A percentile compares a stretch with the other conserved stretches of the same genome.
Evolutionary conservation across 1,140 invertebrate species (phyloP).

Genomic region (Lepidurus arcticus): DNA sequence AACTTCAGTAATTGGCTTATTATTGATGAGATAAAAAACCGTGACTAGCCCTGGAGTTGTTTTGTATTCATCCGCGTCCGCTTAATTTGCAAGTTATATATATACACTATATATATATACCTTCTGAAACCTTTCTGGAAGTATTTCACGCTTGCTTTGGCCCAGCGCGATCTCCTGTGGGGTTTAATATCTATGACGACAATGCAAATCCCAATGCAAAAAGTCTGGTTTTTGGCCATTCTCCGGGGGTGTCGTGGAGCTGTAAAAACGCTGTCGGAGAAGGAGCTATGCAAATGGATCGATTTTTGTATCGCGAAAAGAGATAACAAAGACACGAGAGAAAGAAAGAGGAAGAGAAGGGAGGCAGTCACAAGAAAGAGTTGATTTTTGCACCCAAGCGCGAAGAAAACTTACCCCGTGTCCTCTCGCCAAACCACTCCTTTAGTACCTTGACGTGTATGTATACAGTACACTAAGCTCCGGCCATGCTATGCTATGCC

Average conservation of each 20-base stretch:
- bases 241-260: not conserved
- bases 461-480: not conserved
- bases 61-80: not conserved
- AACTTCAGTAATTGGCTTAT: not conserved
- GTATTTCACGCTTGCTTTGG: not conserved
- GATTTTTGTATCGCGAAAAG: not conserved
- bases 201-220: not conserved
- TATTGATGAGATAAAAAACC: not conserved
- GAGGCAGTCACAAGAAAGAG: not conserved
- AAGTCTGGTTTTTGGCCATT: not conserved
- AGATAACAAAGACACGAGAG: not conserved
- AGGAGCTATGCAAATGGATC: slow-evolving; percentile 7
- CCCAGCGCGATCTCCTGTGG: not conserved
- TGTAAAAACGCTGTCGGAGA: not conserved
- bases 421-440: not conserved
- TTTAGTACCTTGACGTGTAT: not conserved
- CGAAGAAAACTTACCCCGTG: not conserved
- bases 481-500: not conserved
- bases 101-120: too few species aligned
- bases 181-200: not conserved
- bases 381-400: not conserved
- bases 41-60: not conserved
- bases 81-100: not conserved
- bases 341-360: not conserved
- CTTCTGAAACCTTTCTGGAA: not conserved